Evolutionary conservation across 2,113 vertebrate species (phyloP).

Genomic region (Chloroceryle aenea): DNA sequence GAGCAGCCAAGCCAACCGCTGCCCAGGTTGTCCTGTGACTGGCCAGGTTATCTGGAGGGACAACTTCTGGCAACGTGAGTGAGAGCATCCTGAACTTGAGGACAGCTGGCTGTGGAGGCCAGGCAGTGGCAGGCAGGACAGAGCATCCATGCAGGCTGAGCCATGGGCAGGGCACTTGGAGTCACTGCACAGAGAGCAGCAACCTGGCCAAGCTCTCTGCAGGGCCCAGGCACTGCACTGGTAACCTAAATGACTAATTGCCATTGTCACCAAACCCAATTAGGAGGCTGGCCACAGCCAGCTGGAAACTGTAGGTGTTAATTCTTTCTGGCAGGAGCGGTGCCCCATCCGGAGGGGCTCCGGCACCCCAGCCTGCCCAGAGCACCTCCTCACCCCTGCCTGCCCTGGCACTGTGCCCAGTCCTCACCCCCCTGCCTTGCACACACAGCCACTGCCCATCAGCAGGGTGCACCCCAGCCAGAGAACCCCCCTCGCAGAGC

Average conservation of each 20-base stretch:
- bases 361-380: background rate
- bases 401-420: background rate
- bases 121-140: background rate
- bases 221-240: accelerated
- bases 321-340: background rate
- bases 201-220: background rate
- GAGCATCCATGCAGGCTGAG: background rate
- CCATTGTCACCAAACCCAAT: conserved; percentile 31
- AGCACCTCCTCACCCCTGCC: background rate
- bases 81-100: background rate
- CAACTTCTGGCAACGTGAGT: background rate
- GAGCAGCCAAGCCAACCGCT: background rate
- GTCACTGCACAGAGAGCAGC: accelerated
- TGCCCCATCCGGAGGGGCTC: background rate
- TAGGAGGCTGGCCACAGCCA: conserved; percentile 23
- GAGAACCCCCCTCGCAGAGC: accelerated
- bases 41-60: background rate
- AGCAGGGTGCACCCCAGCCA: accelerated
- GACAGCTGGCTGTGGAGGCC: background rate
- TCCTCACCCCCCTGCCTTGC: background rate
- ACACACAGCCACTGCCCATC: accelerated
- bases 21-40: background rate
- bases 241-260: conserved; percentile 9
- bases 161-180: background rate
- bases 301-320: background rate